Evolutionary conservation across 2,113 vertebrate species (phyloP).

Genomic region (Phoenicopterus ruber): DNA sequence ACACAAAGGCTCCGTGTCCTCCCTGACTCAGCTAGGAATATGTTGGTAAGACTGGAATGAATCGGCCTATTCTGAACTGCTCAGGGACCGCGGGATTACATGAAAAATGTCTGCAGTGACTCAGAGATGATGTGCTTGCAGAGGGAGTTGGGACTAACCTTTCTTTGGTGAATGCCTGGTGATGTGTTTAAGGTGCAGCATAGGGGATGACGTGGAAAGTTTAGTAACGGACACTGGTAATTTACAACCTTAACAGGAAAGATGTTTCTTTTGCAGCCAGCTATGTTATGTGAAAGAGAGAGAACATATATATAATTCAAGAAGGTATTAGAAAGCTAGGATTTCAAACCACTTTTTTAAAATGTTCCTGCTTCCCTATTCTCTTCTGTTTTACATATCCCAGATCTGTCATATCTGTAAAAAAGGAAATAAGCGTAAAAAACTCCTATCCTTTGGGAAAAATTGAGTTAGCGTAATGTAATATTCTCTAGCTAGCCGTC

Average conservation of each 20-base stretch:
- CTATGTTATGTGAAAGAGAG: background rate
- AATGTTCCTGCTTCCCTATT: background rate
- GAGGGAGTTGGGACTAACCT: background rate
- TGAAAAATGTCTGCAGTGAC: background rate
- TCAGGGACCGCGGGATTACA: background rate
- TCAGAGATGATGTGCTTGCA: background rate
- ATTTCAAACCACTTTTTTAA: background rate
- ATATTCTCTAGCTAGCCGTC: background rate
- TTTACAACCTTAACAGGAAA: background rate
- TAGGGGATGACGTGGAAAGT: background rate
- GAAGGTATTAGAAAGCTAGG: background rate
- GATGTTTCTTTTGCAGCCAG: background rate
- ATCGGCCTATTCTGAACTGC: background rate
- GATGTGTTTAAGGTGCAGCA: background rate
- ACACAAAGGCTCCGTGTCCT: background rate
- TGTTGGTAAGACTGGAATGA: background rate
- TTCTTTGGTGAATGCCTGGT: background rate
- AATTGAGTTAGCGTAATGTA: background rate
- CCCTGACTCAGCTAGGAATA: background rate
- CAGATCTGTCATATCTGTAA: background rate
- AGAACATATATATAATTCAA: background rate
- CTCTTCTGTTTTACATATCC: conserved; percentile 21
- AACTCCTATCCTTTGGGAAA: background rate
- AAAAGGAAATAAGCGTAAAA: background rate
- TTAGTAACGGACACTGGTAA: background rate